A percentile compares a stretch with the other conserved stretches of the same genome.
Conservation (phyloP, 1,140 invertebrate species). For the Micrasema longulum region DNA sequence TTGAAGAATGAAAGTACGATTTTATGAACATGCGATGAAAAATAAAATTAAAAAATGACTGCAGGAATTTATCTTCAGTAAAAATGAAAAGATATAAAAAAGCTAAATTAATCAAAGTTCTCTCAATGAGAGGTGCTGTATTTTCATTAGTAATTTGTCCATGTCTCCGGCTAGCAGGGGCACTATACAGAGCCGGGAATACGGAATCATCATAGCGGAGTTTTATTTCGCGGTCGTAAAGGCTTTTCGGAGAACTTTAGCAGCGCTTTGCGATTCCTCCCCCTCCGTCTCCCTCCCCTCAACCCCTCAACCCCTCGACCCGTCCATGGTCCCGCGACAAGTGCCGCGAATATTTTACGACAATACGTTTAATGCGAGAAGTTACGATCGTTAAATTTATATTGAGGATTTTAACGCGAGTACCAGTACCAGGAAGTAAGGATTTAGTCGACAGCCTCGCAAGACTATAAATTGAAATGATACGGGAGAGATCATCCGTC, state of each 20-base stretch:
- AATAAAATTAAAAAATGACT: no score
- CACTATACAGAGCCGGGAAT: neutral
- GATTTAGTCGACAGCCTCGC: constrained; percentile 25
- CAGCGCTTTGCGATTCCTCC: constrained; percentile 31
- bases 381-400: constrained; percentile 55
- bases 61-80: no score
- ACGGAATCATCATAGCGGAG: constrained; percentile 25
- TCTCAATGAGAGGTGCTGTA: neutral
- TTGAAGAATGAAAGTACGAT: no score
- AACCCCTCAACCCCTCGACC: no score
- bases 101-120: no score
- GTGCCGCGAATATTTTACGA: constrained; percentile 53
- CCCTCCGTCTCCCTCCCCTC: neutral
- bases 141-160: constrained; percentile 7
- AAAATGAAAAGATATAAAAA: no score
- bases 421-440: constrained; percentile 34
- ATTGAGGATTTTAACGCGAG: constrained; percentile 50
- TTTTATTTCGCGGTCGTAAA: constrained; percentile 53
- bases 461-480: constrained; percentile 42
- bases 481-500: neutral
- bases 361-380: constrained; percentile 55
- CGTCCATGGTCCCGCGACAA: constrained; percentile 23
- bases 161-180: neutral
- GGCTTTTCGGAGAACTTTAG: constrained; percentile 44
- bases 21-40: no score